phyloP scores from a whole-genome alignment of 2,797 vertebrate species.

The Peromyscus aztecus region DNA sequence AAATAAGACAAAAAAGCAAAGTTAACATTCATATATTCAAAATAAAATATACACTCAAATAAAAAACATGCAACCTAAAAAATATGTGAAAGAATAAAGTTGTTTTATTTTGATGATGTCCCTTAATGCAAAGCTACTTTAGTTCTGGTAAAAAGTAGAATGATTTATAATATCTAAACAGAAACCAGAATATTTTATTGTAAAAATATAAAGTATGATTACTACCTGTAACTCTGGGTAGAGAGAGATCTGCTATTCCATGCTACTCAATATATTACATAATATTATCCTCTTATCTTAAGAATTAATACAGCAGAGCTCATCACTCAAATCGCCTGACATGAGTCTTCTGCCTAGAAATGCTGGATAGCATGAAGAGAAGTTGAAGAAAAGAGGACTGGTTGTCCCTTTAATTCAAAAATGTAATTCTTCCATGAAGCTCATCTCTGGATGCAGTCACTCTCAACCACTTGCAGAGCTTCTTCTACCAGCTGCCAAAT shows the following conservation, averaged over 20 bases:
- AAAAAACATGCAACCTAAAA: neutral
- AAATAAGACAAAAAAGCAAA: neutral
- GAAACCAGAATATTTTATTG: neutral
- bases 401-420: neutral
- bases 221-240: no score
- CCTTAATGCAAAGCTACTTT: no score
- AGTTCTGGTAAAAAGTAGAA: neutral
- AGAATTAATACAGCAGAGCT: neutral
- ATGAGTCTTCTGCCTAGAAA: neutral
- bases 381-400: neutral
- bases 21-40: neutral
- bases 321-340: neutral
- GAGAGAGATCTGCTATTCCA: neutral
- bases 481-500: neutral
- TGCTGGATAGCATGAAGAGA: neutral
- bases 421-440: neutral
- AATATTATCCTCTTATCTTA: neutral
- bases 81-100: neutral
- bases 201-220: neutral
- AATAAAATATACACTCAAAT: neutral
- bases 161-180: neutral
- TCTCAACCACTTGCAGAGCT: neutral
- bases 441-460: no score
- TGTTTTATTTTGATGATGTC: neutral
- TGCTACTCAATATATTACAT: no score